phyloP scores from a whole-genome alignment of 2,797 vertebrate genomes.

The Botia almorhae region DNA sequence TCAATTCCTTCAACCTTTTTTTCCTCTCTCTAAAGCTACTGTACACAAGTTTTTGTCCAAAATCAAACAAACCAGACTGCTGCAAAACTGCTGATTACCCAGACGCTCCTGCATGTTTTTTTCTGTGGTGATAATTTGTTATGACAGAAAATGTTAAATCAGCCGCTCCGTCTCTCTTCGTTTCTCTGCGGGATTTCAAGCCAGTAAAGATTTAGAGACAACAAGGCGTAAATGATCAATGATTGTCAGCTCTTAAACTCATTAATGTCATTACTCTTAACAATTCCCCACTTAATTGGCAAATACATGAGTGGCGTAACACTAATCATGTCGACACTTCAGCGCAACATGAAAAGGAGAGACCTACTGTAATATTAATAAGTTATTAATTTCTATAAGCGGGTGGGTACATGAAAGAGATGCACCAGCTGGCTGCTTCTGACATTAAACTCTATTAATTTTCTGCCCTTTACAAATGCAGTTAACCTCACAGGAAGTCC shows the following conservation, averaged over 20 bases:
- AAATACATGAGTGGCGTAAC: slow-evolving; percentile 51
- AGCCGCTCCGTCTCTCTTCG: slow-evolving; percentile 37
- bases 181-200: slow-evolving; percentile 45
- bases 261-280: slow-evolving; percentile 63
- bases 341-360: slow-evolving; percentile 54
- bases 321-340: slow-evolving; percentile 55
- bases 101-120: slow-evolving; percentile 7
- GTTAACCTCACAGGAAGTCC: slow-evolving; percentile 73
- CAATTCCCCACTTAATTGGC: slow-evolving; percentile 61
- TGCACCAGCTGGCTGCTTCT: slow-evolving; percentile 72
- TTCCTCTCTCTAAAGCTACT: not conserved
- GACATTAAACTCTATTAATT: slow-evolving; percentile 82
- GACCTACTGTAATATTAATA: slow-evolving; percentile 57
- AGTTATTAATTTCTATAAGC: slow-evolving; percentile 64
- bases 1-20: not conserved
- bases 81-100: not conserved
- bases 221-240: slow-evolving; percentile 59
- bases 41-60: not conserved
- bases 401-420: slow-evolving; percentile 57
- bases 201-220: slow-evolving; percentile 45
- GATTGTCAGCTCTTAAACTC: slow-evolving; percentile 60
- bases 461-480: slow-evolving; percentile 79
- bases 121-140: slow-evolving; percentile 42
- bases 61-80: slow-evolving; percentile 5
- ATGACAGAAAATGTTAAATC: slow-evolving; percentile 51